These are phyloP conservation scores for Microcebus tavaratra DNA, from an alignment of 2,113 vertebrate genomes.

Conservation along the genomic window DNA sequence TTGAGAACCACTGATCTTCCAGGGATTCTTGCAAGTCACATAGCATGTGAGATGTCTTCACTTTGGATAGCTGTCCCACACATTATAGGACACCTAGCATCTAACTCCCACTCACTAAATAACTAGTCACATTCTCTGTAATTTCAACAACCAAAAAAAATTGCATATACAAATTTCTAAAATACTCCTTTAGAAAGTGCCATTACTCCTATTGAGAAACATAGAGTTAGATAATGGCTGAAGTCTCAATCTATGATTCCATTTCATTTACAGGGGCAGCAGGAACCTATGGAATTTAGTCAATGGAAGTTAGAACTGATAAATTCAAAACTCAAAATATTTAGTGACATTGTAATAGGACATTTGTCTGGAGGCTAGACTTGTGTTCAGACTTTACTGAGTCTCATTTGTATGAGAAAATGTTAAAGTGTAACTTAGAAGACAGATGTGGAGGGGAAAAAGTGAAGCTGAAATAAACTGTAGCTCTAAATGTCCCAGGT, in stretches of 20 bases:
- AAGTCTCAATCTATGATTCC: neutral
- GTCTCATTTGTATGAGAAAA: neutral
- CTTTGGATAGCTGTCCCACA: neutral
- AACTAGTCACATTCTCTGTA: neutral
- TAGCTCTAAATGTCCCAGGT: neutral
- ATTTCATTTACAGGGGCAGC: neutral
- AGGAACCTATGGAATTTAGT: neutral
- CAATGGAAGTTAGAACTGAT: neutral
- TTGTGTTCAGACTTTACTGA: neutral
- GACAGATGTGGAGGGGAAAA: neutral
- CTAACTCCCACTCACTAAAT: neutral
- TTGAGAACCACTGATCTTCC: neutral
- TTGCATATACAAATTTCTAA: neutral
- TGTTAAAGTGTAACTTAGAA: conserved; percentile 17
- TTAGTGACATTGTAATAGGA: neutral
- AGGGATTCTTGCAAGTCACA: neutral
- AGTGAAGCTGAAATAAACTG: conserved; percentile 1
- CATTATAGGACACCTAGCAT: neutral
- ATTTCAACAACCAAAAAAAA: neutral
- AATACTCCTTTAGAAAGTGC: neutral
- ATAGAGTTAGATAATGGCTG: neutral
- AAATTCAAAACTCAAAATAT: neutral
- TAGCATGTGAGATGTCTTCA: neutral
- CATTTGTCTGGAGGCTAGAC: neutral
- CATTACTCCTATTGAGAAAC: neutral